A percentile compares a stretch with the other conserved stretches of the same genome.
Evolutionary conservation across 1,140 invertebrate genomes (phyloP).

Genomic region (Epicauta chinensis): DNA sequence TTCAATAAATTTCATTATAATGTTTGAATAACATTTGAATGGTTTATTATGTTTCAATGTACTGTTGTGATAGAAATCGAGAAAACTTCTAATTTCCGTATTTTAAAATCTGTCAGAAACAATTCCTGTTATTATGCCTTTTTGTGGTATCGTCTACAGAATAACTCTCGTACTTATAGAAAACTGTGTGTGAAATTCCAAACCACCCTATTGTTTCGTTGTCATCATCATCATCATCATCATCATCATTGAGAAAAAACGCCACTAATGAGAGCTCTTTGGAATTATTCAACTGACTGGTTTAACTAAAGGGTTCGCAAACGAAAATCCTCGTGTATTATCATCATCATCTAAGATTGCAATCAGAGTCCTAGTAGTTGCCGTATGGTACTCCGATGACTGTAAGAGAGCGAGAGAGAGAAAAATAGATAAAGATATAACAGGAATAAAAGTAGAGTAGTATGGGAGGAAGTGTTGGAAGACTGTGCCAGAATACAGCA

Average conservation of each 20-base stretch:
- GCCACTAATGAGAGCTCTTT: not conserved
- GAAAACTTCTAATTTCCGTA: too few species aligned
- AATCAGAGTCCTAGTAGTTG: conserved; percentile 13
- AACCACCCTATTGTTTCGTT: too few species aligned
- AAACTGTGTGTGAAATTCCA: too few species aligned
- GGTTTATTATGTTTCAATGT: too few species aligned
- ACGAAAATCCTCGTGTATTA: conserved; percentile 13
- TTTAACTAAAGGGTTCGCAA: conserved; percentile 1
- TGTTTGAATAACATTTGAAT: too few species aligned
- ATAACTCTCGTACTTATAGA: too few species aligned
- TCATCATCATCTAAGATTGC: conserved; percentile 26
- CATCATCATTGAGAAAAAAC: not conserved
- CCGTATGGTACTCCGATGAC: not conserved
- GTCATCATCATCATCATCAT: not conserved
- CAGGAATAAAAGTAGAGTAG: not conserved
- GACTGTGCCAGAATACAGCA: conserved; percentile 23
- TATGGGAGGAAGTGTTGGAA: conserved; percentile 1
- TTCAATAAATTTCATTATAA: too few species aligned
- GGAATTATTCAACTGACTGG: not conserved
- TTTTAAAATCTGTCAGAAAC: too few species aligned
- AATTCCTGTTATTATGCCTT: too few species aligned
- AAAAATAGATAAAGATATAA: not conserved
- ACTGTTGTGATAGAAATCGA: too few species aligned
- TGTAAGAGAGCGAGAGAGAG: not conserved
- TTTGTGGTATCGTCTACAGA: too few species aligned